Conservation (phyloP, 2,113 vertebrate genomes). For the Antennarius striatus region DNA sequence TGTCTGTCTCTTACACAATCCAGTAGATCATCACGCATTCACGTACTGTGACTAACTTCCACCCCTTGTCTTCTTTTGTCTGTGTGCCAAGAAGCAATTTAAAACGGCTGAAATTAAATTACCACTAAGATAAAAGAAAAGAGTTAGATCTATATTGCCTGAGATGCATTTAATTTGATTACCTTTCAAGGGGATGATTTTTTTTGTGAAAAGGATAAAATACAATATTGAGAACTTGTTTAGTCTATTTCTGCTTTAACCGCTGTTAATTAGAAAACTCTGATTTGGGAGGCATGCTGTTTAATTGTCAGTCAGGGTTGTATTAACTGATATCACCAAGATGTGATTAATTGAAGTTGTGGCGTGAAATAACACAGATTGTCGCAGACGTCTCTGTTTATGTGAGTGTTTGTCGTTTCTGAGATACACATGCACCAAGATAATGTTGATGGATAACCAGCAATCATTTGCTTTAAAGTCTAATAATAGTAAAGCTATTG, state of each 20-base stretch:
- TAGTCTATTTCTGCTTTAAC: not conserved
- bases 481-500: too few relatives aligned
- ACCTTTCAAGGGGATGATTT: not conserved
- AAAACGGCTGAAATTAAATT: conserved; percentile 1
- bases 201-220: not conserved
- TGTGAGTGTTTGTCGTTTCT: too few relatives aligned
- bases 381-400: too few relatives aligned
- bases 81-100: conserved; percentile 1
- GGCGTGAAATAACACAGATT: too few relatives aligned
- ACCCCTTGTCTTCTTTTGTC: not conserved
- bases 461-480: too few relatives aligned
- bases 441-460: too few relatives aligned
- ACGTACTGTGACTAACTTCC: conserved; percentile 6
- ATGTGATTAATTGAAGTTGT: too few relatives aligned
- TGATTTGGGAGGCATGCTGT: not conserved
- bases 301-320: not conserved
- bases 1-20: conserved; percentile 35
- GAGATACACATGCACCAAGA: too few relatives aligned
- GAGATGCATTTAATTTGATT: not conserved
- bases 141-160: not conserved
- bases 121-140: not conserved
- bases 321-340: too few relatives aligned
- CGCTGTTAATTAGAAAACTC: not conserved
- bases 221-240: not conserved
- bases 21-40: conserved; percentile 12